Evolutionary conservation across 2,113 vertebrate genomes (phyloP).

Genomic region (Ochotona princeps): DNA sequence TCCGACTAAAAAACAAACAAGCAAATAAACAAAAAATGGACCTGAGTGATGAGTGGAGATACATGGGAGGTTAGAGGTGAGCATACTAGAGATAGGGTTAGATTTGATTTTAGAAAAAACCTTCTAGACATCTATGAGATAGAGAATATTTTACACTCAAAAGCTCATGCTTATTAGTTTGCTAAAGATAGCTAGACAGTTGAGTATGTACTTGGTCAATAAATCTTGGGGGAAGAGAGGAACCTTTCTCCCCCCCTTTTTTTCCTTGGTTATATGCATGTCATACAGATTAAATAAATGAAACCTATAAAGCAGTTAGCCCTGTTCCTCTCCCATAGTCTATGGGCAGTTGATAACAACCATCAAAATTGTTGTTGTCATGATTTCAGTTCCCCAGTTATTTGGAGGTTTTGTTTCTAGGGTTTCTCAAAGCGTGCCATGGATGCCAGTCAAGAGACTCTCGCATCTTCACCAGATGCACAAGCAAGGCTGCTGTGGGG

Average conservation of each 20-base stretch:
- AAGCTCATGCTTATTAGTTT: neutral
- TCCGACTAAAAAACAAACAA: too few relatives aligned
- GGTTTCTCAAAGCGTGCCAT: neutral
- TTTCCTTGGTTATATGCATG: neutral
- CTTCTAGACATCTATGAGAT: neutral
- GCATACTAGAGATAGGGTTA: neutral
- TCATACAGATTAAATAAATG: neutral
- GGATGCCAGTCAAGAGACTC: neutral
- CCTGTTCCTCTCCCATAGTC: neutral
- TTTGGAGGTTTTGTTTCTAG: neutral
- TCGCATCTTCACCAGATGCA: neutral
- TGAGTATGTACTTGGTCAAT: neutral
- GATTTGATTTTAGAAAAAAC: neutral
- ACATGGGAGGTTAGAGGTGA: neutral
- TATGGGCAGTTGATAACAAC: neutral
- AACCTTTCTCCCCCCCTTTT: too few relatives aligned
- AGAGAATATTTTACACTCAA: neutral
- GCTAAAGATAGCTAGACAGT: neutral
- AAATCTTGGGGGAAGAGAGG: neutral
- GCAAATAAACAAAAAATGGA: neutral
- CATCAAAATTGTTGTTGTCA: neutral
- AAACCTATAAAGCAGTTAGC: neutral
- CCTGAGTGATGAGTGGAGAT: neutral
- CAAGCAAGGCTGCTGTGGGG: neutral
- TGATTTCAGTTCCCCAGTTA: slow-evolving; percentile 3